A percentile compares a stretch with the other conserved stretches of the same genome.
Evolutionary conservation across 35 echinoderm and acorn worm species (phyloP).

Genomic region (Apostichopus japonicus): DNA sequence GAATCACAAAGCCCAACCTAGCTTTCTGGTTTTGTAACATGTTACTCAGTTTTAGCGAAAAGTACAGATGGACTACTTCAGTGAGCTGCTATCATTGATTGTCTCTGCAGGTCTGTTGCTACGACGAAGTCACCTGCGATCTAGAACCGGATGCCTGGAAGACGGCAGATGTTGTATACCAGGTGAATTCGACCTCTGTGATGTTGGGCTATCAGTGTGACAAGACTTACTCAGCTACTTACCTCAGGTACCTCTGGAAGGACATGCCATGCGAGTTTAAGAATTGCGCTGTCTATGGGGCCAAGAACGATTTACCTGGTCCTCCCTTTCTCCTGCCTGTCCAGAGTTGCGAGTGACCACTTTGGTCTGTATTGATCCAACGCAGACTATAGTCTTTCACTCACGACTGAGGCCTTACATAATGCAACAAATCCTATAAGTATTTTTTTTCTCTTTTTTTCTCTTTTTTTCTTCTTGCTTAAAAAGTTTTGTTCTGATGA

Average conservation of each 20-base stretch:
- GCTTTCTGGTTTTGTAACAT: too few species aligned
- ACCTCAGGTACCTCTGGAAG: constrained; percentile 50
- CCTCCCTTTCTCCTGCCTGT: constrained; percentile 45
- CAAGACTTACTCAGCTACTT: not conserved
- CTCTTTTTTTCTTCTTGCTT: too few species aligned
- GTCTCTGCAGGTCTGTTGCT: constrained; percentile 12
- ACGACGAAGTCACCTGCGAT: not conserved
- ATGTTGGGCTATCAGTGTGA: not conserved
- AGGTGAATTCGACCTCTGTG: not conserved
- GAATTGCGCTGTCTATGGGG: constrained; percentile 60
- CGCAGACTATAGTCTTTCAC: too few species aligned
- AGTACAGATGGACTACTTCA: too few species aligned
- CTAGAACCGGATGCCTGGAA: not conserved
- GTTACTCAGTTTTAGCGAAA: too few species aligned
- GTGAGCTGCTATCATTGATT: too few species aligned
- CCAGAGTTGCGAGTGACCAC: not conserved
- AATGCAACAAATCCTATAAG: too few species aligned
- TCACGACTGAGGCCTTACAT: too few species aligned
- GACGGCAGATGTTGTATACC: not conserved
- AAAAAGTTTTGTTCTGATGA: too few species aligned
- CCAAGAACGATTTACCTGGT: constrained; percentile 29
- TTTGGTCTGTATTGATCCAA: not conserved
- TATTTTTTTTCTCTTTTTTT: too few species aligned
- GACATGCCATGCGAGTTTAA: constrained; percentile 54
- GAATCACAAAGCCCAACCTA: too few species aligned